Evolutionary conservation across 2,888 invertebrate species (phyloP).

Genomic region (Orgyia antiqua): DNA sequence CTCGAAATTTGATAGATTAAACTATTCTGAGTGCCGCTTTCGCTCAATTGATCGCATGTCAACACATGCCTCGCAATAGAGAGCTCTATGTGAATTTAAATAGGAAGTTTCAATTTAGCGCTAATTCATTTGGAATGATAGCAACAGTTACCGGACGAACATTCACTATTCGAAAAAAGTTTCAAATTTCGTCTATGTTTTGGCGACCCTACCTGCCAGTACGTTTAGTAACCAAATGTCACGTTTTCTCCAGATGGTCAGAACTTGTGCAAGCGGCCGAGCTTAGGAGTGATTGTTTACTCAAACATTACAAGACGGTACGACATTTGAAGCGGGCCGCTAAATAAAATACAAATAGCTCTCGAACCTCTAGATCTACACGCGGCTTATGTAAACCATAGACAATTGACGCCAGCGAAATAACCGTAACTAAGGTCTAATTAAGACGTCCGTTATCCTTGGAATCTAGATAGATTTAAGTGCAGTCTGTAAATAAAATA

Average conservation of each 20-base stretch:
- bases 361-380: conserved; percentile 61
- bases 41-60: conserved; percentile 71
- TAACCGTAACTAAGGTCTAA: conserved; percentile 64
- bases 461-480: conserved; percentile 55
- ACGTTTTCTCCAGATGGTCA: conserved; percentile 72
- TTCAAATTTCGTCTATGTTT: conserved; percentile 49
- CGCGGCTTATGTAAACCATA: conserved; percentile 49
- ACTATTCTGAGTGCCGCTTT: conserved; percentile 55
- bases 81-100: conserved; percentile 63
- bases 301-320: conserved; percentile 75
- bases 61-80: conserved; percentile 61
- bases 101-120: conserved; percentile 74
- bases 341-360: conserved; percentile 74
- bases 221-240: conserved; percentile 59
- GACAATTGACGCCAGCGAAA: conserved; percentile 60
- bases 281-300: conserved; percentile 63
- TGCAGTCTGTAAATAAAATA: conserved; percentile 61
- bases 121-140: conserved; percentile 71
- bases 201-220: conserved; percentile 40
- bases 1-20: conserved; percentile 57
- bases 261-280: conserved; percentile 65
- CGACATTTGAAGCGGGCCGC: conserved; percentile 74
- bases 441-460: conserved; percentile 71
- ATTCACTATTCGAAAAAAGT: conserved; percentile 51
- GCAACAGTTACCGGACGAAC: conserved; percentile 52